These are phyloP conservation scores for Antrozous pallidus DNA, from an alignment of 2,797 vertebrate genomes.

Conservation along the genomic window DNA sequence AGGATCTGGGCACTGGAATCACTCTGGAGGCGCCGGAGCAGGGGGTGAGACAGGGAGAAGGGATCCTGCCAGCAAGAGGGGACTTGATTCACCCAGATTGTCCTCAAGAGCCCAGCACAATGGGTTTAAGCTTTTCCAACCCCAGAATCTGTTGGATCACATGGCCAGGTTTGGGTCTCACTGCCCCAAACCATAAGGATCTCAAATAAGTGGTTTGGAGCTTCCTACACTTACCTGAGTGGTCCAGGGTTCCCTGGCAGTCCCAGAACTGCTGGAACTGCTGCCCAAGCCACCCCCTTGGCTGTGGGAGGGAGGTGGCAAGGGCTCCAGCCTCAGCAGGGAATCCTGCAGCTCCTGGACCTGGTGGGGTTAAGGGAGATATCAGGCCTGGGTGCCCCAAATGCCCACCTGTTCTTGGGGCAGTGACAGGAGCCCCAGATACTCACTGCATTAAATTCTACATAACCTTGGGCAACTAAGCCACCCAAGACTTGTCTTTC, in stretches of 20 bases:
- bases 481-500: background rate
- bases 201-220: background rate
- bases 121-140: background rate
- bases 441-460: background rate
- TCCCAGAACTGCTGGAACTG: constrained; percentile 75
- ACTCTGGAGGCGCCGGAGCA: constrained; percentile 73
- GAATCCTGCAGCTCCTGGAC: constrained; percentile 82
- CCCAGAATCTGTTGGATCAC: background rate
- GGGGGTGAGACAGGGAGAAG: constrained; percentile 63
- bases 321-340: constrained; percentile 78
- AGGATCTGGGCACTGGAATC: constrained; percentile 68
- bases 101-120: background rate
- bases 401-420: background rate
- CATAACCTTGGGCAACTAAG: background rate
- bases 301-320: constrained; percentile 65
- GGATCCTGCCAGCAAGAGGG: constrained; percentile 64
- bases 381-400: background rate
- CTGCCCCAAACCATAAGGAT: background rate
- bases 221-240: constrained; percentile 62
- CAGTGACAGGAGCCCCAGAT: background rate
- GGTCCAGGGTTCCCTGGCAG: constrained; percentile 34
- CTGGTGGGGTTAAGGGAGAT: constrained; percentile 62
- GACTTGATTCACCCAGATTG: background rate
- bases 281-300: background rate
- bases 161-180: background rate